Conservation (phyloP, 1,140 invertebrate genomes). For the Drosophila sechellia region DNA sequence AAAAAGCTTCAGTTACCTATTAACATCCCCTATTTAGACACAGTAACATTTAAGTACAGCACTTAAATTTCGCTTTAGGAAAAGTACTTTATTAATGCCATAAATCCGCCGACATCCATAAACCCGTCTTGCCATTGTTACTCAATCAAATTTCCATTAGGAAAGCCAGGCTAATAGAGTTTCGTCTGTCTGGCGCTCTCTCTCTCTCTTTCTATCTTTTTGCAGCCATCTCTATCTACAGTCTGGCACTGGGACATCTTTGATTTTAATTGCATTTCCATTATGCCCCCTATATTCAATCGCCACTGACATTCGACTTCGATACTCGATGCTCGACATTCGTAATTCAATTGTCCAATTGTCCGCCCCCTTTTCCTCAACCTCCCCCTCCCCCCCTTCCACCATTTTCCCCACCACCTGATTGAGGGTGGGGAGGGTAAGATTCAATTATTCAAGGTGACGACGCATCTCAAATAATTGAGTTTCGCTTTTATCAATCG, state of each 20-base stretch:
- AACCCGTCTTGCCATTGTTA: conserved; percentile 2
- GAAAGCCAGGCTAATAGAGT: conserved; percentile 32
- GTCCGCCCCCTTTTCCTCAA: neutral
- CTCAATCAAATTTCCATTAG: conserved; percentile 41
- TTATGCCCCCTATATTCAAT: conserved; percentile 40
- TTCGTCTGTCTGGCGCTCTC: neutral
- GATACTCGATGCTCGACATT: conserved; percentile 50
- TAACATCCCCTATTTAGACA: no score
- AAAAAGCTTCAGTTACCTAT: no score
- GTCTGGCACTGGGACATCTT: conserved; percentile 48
- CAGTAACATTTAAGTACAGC: no score
- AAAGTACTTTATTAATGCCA: neutral
- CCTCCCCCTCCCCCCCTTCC: no score
- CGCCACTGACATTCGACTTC: conserved; percentile 60
- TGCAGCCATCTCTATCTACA: conserved; percentile 2
- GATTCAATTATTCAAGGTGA: conserved; percentile 71
- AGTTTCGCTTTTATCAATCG: conserved; percentile 56
- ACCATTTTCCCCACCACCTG: neutral
- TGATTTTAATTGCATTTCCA: conserved; percentile 74
- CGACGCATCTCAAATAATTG: conserved; percentile 66
- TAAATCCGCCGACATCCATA: neutral
- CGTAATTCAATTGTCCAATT: conserved; percentile 68
- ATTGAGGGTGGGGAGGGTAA: no score
- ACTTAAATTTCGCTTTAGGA: no score
- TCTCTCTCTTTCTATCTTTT: neutral